Evolutionary conservation across 2,797 vertebrate species (phyloP), one percentile per base, ranked within the genome.

Genomic region (Myotis vivesi): DNA sequence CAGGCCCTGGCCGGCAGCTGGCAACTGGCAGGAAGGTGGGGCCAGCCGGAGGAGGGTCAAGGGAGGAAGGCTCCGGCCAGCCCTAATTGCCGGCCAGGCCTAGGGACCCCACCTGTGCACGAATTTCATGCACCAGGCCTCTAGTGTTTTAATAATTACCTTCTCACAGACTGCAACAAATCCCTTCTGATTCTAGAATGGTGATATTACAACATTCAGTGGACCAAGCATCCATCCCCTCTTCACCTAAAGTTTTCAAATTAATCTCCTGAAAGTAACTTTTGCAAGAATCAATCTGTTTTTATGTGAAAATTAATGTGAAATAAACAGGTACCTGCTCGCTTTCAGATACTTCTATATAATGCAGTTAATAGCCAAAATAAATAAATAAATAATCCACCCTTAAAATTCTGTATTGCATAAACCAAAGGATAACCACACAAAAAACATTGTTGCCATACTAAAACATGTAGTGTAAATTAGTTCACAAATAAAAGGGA

Each of bases 341-440:
- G 33, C 87, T 86, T 92, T 89, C 38, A 72, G 44, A 81, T 64
- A 46, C 7, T 68, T 80, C 75, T 69, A 38, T 33, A 79, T 25
- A 87, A n/a, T 76, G 20, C 3, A 53, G 19, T 62, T 84, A 55
- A 51, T 8, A 76, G 28, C 28, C 55, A 33, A 41, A 57, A 55
- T 57, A 72, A 38, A 46, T 15, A 46, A 59, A 28, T 49, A 49
- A 49, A 49, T 28, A 94, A 44, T 17, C 20, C 49, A 79, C 11
- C 19, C 41, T 46, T 66, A 90, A 92, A 82, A 91, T 57, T 88
- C 77, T 10, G 41, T 72, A 69, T 10, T 80, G 30, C 12, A 59
- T 38, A 89, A 92, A 69, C 36, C 25, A 87, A 96, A 88, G 17
- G 41, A 94, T 55, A 76, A 80, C 13, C 41, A 93, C 41, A 93